These are phyloP conservation scores for Eptatretus burgeri DNA, from an alignment of 2,113 vertebrate species.

Conservation along the genomic window DNA sequence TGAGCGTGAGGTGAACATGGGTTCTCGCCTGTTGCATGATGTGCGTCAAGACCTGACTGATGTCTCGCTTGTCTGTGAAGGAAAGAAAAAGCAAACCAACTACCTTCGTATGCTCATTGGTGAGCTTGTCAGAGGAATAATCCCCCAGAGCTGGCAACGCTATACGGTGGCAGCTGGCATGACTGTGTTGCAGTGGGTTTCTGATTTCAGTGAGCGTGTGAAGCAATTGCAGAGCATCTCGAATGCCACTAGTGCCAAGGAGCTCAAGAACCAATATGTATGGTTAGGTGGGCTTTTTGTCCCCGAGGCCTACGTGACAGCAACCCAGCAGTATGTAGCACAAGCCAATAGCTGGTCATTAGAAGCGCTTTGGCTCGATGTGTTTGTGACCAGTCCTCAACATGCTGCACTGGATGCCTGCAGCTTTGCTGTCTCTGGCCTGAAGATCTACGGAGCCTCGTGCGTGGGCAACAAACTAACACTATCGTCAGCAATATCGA, in stretches of 20 bases:
- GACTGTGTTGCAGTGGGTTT: slow-evolving; percentile 6
- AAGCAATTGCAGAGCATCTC: slow-evolving; percentile 3
- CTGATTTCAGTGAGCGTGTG: slow-evolving; percentile 2
- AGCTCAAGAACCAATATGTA: slow-evolving; percentile 2
- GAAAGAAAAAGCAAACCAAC: not conserved
- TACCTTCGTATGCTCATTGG: not conserved
- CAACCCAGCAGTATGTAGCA: slow-evolving; percentile 3
- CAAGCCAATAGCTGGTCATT: slow-evolving; percentile 3
- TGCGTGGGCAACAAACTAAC: not conserved
- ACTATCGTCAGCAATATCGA: not conserved
- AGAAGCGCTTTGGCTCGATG: not conserved
- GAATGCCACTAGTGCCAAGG: not conserved
- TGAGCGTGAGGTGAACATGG: slow-evolving; percentile 4
- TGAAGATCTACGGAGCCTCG: slow-evolving; percentile 1
- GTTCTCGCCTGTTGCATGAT: not conserved
- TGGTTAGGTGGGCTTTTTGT: not conserved
- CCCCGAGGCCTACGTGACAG: not conserved
- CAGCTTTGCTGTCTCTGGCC: slow-evolving; percentile 1
- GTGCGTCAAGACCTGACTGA: slow-evolving; percentile 1
- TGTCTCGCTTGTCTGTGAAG: not conserved
- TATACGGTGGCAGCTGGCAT: slow-evolving; percentile 1
- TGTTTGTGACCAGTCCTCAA: slow-evolving; percentile 2
- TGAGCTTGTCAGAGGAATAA: slow-evolving; percentile 6
- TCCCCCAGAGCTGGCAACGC: not conserved
- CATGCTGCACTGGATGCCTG: slow-evolving; percentile 2